Conservation (phyloP, 2,888 invertebrate genomes). For the Spilosoma lubricipeda region DNA sequence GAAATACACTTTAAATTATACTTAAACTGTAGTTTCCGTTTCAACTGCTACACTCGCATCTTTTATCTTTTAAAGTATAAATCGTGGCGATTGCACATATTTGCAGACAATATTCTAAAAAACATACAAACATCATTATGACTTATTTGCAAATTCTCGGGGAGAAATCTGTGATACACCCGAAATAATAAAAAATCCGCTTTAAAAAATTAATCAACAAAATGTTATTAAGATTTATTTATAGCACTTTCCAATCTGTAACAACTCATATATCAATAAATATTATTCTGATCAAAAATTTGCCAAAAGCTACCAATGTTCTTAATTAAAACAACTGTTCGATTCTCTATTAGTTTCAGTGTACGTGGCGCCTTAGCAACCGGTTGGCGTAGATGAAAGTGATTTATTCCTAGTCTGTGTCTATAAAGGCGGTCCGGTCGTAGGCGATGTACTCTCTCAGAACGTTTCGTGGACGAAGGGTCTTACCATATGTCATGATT, state of each 20-base stretch:
- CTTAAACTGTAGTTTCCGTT: not conserved
- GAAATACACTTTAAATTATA: not conserved
- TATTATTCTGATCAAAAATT: not conserved
- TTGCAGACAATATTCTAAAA: no score
- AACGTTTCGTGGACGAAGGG: slow-evolving; percentile 2
- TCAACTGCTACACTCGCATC: no score
- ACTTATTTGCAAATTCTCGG: no score
- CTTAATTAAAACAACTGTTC: not conserved
- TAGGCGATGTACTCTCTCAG: slow-evolving; percentile 62
- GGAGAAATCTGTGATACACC: no score
- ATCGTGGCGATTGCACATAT: no score
- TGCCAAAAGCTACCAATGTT: not conserved
- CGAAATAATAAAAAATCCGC: not conserved
- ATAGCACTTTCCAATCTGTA: not conserved
- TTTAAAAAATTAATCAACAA: not conserved
- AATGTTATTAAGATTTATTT: not conserved
- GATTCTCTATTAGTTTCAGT: slow-evolving; percentile 29
- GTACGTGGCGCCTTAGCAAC: slow-evolving; percentile 35
- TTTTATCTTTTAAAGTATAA: no score
- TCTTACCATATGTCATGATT: slow-evolving; percentile 9
- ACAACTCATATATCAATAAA: not conserved
- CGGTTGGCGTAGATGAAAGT: slow-evolving; percentile 62
- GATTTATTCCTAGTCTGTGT: slow-evolving; percentile 55
- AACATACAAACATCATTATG: no score
- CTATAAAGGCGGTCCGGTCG: slow-evolving; percentile 54